Evolutionary conservation across 2,797 vertebrate species (phyloP).

Genomic region (Phalloptychus januarius): DNA sequence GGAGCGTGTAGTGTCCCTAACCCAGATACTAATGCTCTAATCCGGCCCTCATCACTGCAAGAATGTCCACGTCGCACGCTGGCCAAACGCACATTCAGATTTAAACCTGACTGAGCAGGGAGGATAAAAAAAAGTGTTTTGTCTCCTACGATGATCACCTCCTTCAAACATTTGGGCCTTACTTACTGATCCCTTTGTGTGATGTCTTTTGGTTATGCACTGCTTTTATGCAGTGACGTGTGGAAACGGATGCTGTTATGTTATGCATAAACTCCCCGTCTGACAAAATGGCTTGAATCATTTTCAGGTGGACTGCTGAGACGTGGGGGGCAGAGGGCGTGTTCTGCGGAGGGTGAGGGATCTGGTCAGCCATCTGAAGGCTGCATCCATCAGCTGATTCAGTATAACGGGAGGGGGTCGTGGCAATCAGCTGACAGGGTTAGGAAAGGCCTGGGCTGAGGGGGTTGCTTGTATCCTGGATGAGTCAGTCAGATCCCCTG

Average conservation of each 20-base stretch:
- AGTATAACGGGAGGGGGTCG: not conserved
- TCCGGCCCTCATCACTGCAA: slow-evolving; percentile 74
- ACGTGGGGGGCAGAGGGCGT: not conserved
- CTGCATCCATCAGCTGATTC: slow-evolving; percentile 66
- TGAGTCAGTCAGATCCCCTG: slow-evolving; percentile 56
- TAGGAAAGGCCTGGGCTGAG: slow-evolving; percentile 21
- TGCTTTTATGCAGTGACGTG: not conserved
- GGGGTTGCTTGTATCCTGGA: slow-evolving; percentile 21
- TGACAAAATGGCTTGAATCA: slow-evolving; percentile 25
- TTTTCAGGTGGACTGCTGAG: slow-evolving; percentile 28
- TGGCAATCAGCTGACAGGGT: slow-evolving; percentile 63
- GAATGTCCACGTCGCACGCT: slow-evolving; percentile 65
- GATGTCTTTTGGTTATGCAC: not conserved
- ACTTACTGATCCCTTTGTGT: not conserved
- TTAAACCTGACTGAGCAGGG: slow-evolving; percentile 62
- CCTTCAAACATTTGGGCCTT: slow-evolving; percentile 20
- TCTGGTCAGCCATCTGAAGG: slow-evolving; percentile 61
- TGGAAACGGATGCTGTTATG: not conserved
- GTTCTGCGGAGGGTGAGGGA: not conserved
- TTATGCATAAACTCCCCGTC: not conserved
- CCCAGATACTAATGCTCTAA: slow-evolving; percentile 82
- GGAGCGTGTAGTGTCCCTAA: slow-evolving; percentile 79
- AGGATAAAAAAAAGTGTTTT: slow-evolving; percentile 46
- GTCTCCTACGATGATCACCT: slow-evolving; percentile 21
- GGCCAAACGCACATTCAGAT: slow-evolving; percentile 61